Base-by-base conservation (phyloP, 2,888 invertebrate genomes). In the Leucania comma region DNA sequence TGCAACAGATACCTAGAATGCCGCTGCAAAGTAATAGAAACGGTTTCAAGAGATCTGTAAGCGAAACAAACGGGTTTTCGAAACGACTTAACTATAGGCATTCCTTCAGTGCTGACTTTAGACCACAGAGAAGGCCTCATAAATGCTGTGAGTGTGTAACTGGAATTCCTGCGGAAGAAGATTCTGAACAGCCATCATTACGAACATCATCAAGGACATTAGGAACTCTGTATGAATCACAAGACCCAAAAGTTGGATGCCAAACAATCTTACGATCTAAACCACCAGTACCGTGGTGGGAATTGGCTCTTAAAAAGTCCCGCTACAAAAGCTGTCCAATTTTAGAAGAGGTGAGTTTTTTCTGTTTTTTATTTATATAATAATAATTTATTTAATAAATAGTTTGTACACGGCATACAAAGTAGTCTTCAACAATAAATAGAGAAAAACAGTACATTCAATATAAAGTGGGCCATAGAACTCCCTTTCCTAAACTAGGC, bases 251-350 rank as follows among this genome's bases (percentile, higher is more conserved):
- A 91, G 96, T 97, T 73, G 97, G 97, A 48, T 97, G 97, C 83
- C 97, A 97, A 91, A 97, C 97, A 3, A 97, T 97, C 51, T 91
- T 97, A 61, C 93, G 97, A 48, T 96, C 97, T 70, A 97, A 97
- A 86, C 97, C 98, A 42, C 96, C 97, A 70, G 97, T 98, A 77
- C 98, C 98, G 0, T 98, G 98, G 98, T 98, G 98, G 97, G 98
- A 98, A 93, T 93, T 98, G 85, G 98, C 98, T 53, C 98, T 98
- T 62, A 97, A 97, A 85, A 97, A 98, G 82, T 97, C 97, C 86
- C 97, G 98, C 80, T 97, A 98, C 83, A 97, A 98, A 87, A 98
- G 98, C 87, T 98, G 98, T 91, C 98, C 98, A 59, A 97, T 98
- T 78, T 96, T 98, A 81, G 97, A 98, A 96, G 97, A 97, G 94